Evolutionary conservation across 37 sponge, comb jelly and placozoan genomes (phyloP).

Genomic region (Corticium candelabrum): DNA sequence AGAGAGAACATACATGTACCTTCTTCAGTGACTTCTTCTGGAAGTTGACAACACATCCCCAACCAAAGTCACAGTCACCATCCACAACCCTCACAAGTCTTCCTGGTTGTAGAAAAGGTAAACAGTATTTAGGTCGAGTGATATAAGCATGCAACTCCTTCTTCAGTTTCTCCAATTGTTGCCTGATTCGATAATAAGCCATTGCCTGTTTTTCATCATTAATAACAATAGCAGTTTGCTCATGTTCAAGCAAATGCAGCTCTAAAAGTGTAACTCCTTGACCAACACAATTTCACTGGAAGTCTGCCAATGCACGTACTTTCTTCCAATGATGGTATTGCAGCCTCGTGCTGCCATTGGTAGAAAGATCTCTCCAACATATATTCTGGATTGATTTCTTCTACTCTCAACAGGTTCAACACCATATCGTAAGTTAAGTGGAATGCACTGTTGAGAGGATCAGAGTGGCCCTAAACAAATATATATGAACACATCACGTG

Average conservation of each 20-base stretch:
- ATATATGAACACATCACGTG: not conserved
- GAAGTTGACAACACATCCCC: slow-evolving; percentile 92
- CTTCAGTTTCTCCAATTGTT: slow-evolving; percentile 65
- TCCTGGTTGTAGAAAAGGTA: slow-evolving; percentile 95
- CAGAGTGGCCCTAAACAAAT: slow-evolving; percentile 63
- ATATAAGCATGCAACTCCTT: slow-evolving; percentile 66
- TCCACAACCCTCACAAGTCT: slow-evolving; percentile 52
- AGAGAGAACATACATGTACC: slow-evolving; percentile 2
- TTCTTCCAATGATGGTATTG: slow-evolving; percentile 73
- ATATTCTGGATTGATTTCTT: slow-evolving; percentile 97
- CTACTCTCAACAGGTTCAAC: slow-evolving; percentile 91
- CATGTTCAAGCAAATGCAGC: slow-evolving; percentile 42
- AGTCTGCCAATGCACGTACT: slow-evolving; percentile 26
- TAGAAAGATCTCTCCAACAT: slow-evolving; percentile 94
- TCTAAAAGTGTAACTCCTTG: slow-evolving; percentile 25
- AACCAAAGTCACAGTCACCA: slow-evolving; percentile 87
- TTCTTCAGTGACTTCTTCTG: slow-evolving; percentile 81
- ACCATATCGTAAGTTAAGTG: slow-evolving; percentile 97
- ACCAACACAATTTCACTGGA: not conserved
- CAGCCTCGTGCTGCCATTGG: slow-evolving; percentile 88
- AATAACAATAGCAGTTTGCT: slow-evolving; percentile 56
- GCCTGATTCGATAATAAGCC: slow-evolving; percentile 71
- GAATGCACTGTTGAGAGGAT: slow-evolving; percentile 96
- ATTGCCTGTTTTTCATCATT: slow-evolving; percentile 64
- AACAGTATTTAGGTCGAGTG: slow-evolving; percentile 59